phyloP scores from a whole-genome alignment of 2,113 vertebrate genomes.

The Hypanus sabinus region DNA sequence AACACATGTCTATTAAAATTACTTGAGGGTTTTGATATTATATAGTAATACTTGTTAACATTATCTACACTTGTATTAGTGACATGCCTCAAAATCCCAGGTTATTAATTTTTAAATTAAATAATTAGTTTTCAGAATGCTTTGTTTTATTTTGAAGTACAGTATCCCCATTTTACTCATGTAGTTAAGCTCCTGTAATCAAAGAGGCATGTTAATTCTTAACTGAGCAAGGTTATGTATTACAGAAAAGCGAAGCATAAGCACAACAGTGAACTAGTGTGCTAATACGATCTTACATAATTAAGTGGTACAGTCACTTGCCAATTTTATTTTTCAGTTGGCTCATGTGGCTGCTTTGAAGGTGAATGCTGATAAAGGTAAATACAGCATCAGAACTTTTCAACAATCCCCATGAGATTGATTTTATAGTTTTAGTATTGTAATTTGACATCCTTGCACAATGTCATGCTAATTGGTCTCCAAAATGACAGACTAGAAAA shows the following conservation, averaged over 20 bases:
- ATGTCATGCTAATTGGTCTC: neutral
- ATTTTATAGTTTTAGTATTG: neutral
- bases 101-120: neutral
- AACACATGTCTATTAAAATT: neutral
- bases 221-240: neutral
- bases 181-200: neutral
- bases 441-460: neutral
- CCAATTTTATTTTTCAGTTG: constrained; percentile 57
- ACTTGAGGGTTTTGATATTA: neutral
- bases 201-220: neutral
- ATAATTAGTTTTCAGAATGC: neutral
- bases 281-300: neutral
- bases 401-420: neutral
- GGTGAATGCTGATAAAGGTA: constrained; percentile 75
- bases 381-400: constrained; percentile 39
- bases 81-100: neutral
- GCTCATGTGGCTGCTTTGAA: constrained; percentile 75
- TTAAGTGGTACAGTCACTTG: neutral
- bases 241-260: neutral
- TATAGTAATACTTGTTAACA: neutral
- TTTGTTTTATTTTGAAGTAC: neutral
- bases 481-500: neutral
- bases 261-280: neutral
- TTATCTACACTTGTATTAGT: neutral
- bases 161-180: neutral